These are phyloP conservation scores for Temnothorax unifasciatus DNA, from an alignment of 2,888 invertebrate species.

Conservation along the genomic window DNA sequence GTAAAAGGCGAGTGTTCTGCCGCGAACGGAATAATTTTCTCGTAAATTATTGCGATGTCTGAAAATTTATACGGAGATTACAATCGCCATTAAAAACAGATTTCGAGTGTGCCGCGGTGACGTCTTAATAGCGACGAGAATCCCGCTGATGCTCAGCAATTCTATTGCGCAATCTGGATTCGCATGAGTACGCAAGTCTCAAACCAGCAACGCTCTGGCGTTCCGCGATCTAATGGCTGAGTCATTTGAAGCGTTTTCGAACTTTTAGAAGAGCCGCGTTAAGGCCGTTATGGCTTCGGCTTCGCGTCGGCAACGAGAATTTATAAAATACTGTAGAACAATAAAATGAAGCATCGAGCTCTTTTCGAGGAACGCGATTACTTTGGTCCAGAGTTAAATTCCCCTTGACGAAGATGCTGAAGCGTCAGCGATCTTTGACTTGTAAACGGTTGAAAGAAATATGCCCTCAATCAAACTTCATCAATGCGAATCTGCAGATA, in stretches of 20 bases:
- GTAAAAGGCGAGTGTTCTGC: background rate
- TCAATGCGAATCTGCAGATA: background rate
- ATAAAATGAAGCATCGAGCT: background rate
- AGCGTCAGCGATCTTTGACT: background rate
- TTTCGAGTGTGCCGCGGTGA: constrained; percentile 18
- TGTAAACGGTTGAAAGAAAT: background rate
- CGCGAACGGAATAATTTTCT: constrained; percentile 3
- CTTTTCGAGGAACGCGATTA: background rate
- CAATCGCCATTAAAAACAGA: constrained; percentile 41
- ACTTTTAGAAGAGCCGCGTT: constrained; percentile 62
- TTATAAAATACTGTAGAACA: background rate
- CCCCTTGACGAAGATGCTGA: background rate
- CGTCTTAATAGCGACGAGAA: constrained; percentile 44
- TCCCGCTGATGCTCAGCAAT: constrained; percentile 22
- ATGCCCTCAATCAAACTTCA: background rate
- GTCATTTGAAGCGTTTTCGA: constrained; percentile 54
- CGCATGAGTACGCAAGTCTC: constrained; percentile 48
- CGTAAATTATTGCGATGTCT: constrained; percentile 22
- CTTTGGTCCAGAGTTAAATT: background rate
- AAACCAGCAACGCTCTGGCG: background rate
- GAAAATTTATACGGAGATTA: constrained; percentile 25
- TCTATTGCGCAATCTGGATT: constrained; percentile 50
- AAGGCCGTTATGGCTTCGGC: constrained; percentile 46
- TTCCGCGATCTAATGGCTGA: constrained; percentile 50
- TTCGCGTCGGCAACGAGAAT: constrained; percentile 37